Evolutionary conservation across 92 coral and sea anemone genomes (phyloP), one percentile per base, ranked within the genome.

Genomic region (Siderastrea radians): DNA sequence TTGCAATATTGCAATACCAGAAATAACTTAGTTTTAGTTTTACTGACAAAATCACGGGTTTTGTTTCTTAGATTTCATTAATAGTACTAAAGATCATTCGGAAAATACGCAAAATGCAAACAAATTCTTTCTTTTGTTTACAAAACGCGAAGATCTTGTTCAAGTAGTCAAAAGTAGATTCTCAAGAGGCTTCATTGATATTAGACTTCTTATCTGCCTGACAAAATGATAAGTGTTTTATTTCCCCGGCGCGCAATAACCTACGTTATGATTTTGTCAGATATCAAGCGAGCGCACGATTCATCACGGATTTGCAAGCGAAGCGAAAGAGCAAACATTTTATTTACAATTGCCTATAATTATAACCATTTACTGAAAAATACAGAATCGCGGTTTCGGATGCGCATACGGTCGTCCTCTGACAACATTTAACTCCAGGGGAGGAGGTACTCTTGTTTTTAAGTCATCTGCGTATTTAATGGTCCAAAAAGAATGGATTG

Each of bases 41-140:
- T 50, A 2, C 57, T 49, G 45, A 65, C 19, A 3, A 66, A 65
- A 44, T 17, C 26, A 7, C 53, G 55, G 68, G 70, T 19, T 81
- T 81, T 43, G 17, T 16, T 68, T 69, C 66, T 48, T 47, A 49
- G 49, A n/a, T 14, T 10, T 46, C 65, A 62, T 63, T 79, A 63
- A 64, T 26, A 49, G 51, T 50, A 60, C 52, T 64, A 48, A 57
- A 73, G 62, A 61, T 19, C 63, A 72, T 60, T 83, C 50, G 59
- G 4, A 73, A 73, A 60, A 72, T 59, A 63, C 57, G 46, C 46
- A 63, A 48, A 73, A 84, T 65, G 87, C 80, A 72, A 83, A 72
- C 80, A 83, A 83, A 57, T 26, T 49, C 58, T 19, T 61, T 8
- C 51, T 49, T 38, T 73, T 84, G 81, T 84, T 84, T 84, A 84